Conservation (phyloP, 2,113 vertebrate genomes). For the Scalopus aquaticus region DNA sequence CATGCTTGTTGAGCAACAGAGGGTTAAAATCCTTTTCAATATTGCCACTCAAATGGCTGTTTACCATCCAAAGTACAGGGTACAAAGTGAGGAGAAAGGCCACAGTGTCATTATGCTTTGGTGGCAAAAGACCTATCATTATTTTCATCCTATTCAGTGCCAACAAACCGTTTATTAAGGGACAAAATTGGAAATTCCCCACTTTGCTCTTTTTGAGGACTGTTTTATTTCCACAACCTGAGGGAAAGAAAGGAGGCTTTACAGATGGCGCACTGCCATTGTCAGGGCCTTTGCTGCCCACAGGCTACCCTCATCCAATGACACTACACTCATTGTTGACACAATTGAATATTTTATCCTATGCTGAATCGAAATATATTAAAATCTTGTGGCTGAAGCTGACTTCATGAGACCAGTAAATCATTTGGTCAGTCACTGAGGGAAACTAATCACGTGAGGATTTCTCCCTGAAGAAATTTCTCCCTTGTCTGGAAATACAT, state of each 20-base stretch:
- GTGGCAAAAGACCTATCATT: conserved; percentile 67
- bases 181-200: conserved; percentile 59
- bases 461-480: conserved; percentile 25
- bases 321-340: conserved; percentile 52
- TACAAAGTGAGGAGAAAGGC: conserved; percentile 65
- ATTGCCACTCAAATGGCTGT: conserved; percentile 60
- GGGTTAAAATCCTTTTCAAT: conserved; percentile 67
- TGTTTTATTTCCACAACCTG: conserved; percentile 56
- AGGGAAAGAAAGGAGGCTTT: conserved; percentile 48
- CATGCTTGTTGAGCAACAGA: background rate
- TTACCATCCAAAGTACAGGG: conserved; percentile 72
- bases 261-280: background rate
- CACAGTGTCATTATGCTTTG: conserved; percentile 68
- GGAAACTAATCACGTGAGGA: conserved; percentile 22
- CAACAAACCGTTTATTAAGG: conserved; percentile 56
- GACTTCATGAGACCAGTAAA: conserved; percentile 8
- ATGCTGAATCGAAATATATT: conserved; percentile 41
- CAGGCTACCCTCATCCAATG: background rate
- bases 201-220: conserved; percentile 10
- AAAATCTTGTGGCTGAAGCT: background rate
- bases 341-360: conserved; percentile 40
- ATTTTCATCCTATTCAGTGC: conserved; percentile 64
- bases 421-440: background rate
- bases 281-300: background rate
- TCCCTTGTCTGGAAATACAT: conserved; percentile 15